Conservation (phyloP, 2,888 invertebrate genomes). For the Ochropleura leucogaster region DNA sequence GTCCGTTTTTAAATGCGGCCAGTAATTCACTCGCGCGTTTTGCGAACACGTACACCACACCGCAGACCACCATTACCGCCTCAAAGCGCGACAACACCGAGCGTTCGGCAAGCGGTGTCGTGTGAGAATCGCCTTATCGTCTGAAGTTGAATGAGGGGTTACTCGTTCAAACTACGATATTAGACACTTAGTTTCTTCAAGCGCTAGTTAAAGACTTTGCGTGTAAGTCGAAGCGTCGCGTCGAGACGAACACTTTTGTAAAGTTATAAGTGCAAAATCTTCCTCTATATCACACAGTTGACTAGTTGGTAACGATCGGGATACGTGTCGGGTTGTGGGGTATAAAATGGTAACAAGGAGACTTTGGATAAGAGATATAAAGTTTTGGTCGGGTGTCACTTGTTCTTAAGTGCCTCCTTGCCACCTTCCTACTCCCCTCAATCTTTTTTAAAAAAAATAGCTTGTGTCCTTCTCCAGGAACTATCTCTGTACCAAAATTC, state of each 20-base stretch:
- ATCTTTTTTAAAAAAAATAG: too few species aligned
- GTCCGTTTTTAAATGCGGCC: too few species aligned
- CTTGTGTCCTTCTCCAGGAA: too few species aligned
- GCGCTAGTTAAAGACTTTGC: conserved; percentile 30
- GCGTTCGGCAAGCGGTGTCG: too few species aligned
- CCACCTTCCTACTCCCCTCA: too few species aligned
- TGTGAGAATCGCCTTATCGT: not conserved
- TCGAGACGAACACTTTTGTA: conserved; percentile 35
- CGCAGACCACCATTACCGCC: too few species aligned
- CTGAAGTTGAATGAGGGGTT: not conserved
- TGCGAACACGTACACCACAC: too few species aligned
- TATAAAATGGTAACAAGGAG: conserved; percentile 42
- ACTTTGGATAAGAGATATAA: conserved; percentile 6
- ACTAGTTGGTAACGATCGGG: conserved; percentile 39
- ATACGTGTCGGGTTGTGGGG: conserved; percentile 23
- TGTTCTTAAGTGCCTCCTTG: conserved; percentile 8
- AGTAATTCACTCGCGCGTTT: too few species aligned
- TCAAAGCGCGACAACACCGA: too few species aligned
- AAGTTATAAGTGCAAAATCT: conserved; percentile 43
- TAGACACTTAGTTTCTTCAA: conserved; percentile 36
- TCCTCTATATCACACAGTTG: conserved; percentile 34
- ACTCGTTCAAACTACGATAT: conserved; percentile 19
- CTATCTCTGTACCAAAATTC: too few species aligned
- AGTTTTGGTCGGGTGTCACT: conserved; percentile 10
- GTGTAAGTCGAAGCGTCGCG: conserved; percentile 26